These are phyloP conservation scores for Drosophila emarginata DNA, from an alignment of 2,888 invertebrate genomes.

Conservation along the genomic window DNA sequence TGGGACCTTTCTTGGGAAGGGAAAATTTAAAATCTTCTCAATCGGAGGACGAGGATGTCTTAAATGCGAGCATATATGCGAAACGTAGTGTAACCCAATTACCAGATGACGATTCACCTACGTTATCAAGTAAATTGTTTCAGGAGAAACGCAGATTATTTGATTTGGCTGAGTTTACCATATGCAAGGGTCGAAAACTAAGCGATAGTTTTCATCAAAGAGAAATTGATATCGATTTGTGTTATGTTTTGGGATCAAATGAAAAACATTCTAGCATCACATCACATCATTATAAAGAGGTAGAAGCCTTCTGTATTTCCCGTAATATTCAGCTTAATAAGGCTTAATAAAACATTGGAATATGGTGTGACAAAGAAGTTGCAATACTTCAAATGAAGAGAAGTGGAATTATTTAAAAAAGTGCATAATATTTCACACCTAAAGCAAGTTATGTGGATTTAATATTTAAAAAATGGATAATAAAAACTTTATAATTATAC, in stretches of 20 bases:
- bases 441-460: background rate
- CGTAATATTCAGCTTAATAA: constrained; percentile 63
- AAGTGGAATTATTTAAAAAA: background rate
- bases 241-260: background rate
- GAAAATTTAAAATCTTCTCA: background rate
- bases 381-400: background rate
- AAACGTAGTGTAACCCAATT: background rate
- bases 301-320: constrained; percentile 40
- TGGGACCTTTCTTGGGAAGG: background rate
- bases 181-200: constrained; percentile 36
- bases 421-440: background rate
- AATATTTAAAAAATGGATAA: background rate
- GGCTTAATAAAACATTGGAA: no score
- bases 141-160: constrained; percentile 15
- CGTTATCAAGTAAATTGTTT: background rate
- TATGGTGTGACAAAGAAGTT: background rate
- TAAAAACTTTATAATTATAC: background rate
- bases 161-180: constrained; percentile 28
- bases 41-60: background rate
- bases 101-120: background rate
- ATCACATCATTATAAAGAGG: background rate
- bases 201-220: constrained; percentile 19
- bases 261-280: background rate
- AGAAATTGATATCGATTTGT: background rate
- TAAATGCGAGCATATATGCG: background rate